These are phyloP conservation scores for Eledone cirrhosa DNA, from an alignment of 2,888 invertebrate species.

Conservation along the genomic window DNA sequence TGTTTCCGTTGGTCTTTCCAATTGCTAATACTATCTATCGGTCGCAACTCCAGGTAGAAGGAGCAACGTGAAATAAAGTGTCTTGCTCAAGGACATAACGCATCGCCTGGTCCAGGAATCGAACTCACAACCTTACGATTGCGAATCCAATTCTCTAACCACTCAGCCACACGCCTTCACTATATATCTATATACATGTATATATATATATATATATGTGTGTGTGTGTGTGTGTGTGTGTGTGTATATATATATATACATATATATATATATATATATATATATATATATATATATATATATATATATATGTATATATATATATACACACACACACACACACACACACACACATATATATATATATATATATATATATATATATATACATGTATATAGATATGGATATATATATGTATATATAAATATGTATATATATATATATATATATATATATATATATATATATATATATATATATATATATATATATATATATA, in stretches of 20 bases:
- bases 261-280: not conserved
- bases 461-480: not conserved
- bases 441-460: not conserved
- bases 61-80: too few species aligned
- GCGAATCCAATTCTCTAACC: too few species aligned
- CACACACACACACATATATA: not conserved
- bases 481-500: not conserved
- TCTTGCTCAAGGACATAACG: too few species aligned
- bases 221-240: too few species aligned
- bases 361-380: not conserved
- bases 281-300: not conserved
- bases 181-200: too few species aligned
- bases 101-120: too few species aligned
- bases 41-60: too few species aligned
- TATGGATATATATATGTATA: not conserved
- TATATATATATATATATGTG: slow-evolving; percentile 1
- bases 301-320: not conserved
- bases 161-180: too few species aligned
- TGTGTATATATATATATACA: not conserved
- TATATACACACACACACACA: not conserved
- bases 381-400: not conserved
- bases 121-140: too few species aligned
- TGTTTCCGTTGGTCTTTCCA: too few species aligned
- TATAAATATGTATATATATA: not conserved
- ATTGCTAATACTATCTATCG: too few species aligned